These are phyloP conservation scores for Acanthosoma haemorrhoidale DNA, from an alignment of 2,888 invertebrate genomes.

Conservation along the genomic window DNA sequence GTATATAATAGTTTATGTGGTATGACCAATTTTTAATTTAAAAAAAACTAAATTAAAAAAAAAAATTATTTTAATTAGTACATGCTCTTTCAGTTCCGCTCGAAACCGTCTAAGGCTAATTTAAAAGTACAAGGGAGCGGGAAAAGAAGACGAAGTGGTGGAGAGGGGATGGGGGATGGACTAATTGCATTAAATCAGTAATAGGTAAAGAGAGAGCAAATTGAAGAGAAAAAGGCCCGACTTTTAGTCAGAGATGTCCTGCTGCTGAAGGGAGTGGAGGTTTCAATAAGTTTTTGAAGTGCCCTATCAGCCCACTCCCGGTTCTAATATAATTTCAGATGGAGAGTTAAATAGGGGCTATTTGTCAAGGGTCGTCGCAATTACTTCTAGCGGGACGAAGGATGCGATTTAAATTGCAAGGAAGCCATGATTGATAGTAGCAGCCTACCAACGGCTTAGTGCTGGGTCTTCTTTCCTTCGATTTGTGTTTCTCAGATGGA, in stretches of 20 bases:
- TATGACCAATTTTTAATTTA: no score
- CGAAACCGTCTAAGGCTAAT: no score
- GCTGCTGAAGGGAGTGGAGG: background rate
- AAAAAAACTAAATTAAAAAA: no score
- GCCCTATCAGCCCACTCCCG: background rate
- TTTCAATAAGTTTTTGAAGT: background rate
- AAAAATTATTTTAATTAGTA: no score
- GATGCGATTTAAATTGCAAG: slow-evolving; percentile 10
- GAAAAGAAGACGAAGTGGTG: background rate
- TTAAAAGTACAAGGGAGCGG: background rate
- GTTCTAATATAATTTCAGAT: slow-evolving; percentile 18
- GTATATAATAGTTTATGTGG: no score
- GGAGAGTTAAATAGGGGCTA: slow-evolving; percentile 16
- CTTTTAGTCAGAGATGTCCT: background rate
- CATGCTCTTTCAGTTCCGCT: no score
- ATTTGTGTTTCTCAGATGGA: background rate
- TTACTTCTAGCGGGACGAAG: slow-evolving; percentile 12
- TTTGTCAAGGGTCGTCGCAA: slow-evolving; percentile 17
- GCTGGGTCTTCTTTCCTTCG: background rate
- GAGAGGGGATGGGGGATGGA: background rate
- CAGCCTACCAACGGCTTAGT: background rate
- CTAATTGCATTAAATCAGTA: slow-evolving; percentile 8
- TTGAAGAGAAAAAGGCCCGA: background rate
- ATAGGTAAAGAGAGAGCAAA: background rate
- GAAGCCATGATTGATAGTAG: background rate